Evolutionary conservation across 2,797 vertebrate genomes (phyloP), one percentile per base, ranked within the genome.

Genomic region (Tenualosa thibaudeaui): DNA sequence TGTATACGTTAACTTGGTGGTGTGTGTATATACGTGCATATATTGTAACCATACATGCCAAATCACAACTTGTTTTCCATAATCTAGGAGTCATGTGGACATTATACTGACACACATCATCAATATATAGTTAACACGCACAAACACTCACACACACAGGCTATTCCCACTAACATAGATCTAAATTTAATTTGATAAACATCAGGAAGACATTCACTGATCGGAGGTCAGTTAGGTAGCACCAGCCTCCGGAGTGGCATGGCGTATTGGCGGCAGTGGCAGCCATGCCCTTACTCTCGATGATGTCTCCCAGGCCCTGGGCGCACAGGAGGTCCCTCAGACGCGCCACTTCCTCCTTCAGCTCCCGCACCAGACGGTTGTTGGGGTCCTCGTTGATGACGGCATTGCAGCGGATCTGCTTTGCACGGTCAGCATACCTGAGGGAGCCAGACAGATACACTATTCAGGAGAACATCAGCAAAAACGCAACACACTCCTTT

Each of bases 301-400:
- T 97, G 91, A 99, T 98, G 94, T 99, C 98, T 19, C 98, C 97
- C 0, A 99, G 96, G n/a, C 98, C 98, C 90, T 99, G 98, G 84
- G 97, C 93, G 0, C 93, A 97, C 13, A 99, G 96, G 8, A 99
- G 96, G 65, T 99, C 98, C 9, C 97, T 96, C 86, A 99, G 95
- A 1, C 98, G 96, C 0, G 96, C 96, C 93, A 99, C 98, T 91
- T 99, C 98, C 0, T 99, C 98, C 93, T 99, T 99, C 88, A 99
- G 96, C 91, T 99, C 97, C 0, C 98, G 96, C 92, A 99, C 98
- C 89, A 99, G 91, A 6, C 97, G 96, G 92, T 98, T 98, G 94
- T 98, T 99, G 88, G 98, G 98, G 90, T 99, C 98, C 92, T 99
- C 98, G 0, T 99, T 99, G 92, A 99, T 99, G 87, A 99, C 95